Percentiles rank a stretch among this genome's conserved stretches.
phyloP scores from a whole-genome alignment of 2,888 invertebrate species.

The Eilema sororculum region DNA sequence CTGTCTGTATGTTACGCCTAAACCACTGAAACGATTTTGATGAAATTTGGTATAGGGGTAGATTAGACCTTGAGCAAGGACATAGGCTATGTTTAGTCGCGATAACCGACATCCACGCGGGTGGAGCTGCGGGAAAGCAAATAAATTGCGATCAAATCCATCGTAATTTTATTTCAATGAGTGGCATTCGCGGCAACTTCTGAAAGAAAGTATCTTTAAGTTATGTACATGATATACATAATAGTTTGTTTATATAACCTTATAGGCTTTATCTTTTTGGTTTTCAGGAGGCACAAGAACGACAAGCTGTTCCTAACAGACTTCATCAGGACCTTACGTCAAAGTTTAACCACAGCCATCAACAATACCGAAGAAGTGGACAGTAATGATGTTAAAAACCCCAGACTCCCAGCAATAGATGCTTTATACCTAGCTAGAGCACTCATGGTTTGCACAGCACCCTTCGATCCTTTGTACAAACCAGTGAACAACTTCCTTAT shows the following conservation, averaged over 20 bases:
- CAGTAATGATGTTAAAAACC: slow-evolving; percentile 63
- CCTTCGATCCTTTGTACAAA: slow-evolving; percentile 91
- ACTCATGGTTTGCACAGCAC: slow-evolving; percentile 90
- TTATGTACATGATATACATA: no score
- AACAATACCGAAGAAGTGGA: slow-evolving; percentile 48
- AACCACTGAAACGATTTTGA: no score
- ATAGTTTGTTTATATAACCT: background rate
- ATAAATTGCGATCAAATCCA: no score
- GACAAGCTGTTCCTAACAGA: slow-evolving; percentile 90
- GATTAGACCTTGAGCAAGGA: no score
- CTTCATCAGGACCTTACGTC: slow-evolving; percentile 89
- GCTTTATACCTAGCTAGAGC: slow-evolving; percentile 91
- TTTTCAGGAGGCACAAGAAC: slow-evolving; percentile 85
- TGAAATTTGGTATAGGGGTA: no score
- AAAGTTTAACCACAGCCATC: slow-evolving; percentile 84
- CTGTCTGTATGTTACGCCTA: no score
- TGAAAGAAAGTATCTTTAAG: no score
- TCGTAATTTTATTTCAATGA: no score
- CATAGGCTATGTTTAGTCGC: no score
- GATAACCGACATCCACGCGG: no score
- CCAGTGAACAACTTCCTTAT: slow-evolving; percentile 92
- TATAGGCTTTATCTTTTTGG: slow-evolving; percentile 31
- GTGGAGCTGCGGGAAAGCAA: no score
- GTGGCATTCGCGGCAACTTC: no score
- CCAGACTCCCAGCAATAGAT: slow-evolving; percentile 87